These are phyloP conservation scores for Lasaia peninsularis DNA, from an alignment of 1,140 invertebrate species.

Conservation along the genomic window DNA sequence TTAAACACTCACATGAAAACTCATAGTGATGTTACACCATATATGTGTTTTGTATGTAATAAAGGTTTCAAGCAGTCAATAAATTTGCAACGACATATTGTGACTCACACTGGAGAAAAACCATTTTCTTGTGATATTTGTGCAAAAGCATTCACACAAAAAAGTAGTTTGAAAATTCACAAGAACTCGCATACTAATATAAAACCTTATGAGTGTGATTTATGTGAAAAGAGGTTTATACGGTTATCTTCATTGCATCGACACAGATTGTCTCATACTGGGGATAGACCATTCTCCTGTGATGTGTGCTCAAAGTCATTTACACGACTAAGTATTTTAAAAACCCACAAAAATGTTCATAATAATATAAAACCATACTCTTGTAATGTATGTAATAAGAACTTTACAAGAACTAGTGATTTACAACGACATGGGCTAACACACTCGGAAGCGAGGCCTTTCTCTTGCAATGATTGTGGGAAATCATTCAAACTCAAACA, in stretches of 20 bases:
- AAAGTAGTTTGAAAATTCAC: too few species aligned
- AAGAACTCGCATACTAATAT: too few species aligned
- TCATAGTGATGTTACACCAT: conserved; percentile 3
- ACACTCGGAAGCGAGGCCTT: neutral
- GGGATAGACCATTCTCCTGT: conserved; percentile 14
- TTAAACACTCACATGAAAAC: conserved; percentile 13
- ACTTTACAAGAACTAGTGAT: too few species aligned
- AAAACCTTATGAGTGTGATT: too few species aligned
- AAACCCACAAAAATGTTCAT: conserved; percentile 15
- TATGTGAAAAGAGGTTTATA: too few species aligned
- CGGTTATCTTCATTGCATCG: conserved; percentile 5
- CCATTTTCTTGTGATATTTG: too few species aligned
- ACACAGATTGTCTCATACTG: conserved; percentile 16
- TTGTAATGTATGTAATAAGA: too few species aligned
- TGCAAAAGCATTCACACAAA: too few species aligned
- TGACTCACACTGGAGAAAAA: conserved; percentile 3
- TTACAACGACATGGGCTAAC: neutral
- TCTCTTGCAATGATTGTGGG: neutral
- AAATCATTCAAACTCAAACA: neutral
- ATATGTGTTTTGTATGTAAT: conserved; percentile 4
- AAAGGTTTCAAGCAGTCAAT: too few species aligned
- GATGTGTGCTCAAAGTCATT: conserved; percentile 10
- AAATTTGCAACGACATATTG: too few species aligned
- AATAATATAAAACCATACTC: too few species aligned
- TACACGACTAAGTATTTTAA: neutral